These are phyloP conservation scores for Brachionus rotundiformis DNA, from an alignment of 1,140 invertebrate species.

Conservation along the genomic window DNA sequence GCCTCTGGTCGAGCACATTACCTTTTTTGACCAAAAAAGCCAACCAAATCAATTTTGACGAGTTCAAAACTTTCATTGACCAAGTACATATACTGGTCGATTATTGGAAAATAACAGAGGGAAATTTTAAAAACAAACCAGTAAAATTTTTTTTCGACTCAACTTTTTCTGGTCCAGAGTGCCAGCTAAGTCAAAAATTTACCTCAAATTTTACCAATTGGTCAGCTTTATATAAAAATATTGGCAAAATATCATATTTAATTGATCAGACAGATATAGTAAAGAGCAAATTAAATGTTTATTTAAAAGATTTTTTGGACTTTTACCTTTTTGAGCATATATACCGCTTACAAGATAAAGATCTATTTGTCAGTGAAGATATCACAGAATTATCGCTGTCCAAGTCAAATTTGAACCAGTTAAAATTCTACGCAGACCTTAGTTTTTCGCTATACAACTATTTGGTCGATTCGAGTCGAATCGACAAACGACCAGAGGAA, in stretches of 20 bases:
- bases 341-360: not conserved
- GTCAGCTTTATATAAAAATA: not conserved
- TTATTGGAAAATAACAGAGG: slow-evolving; percentile 9
- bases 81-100: not conserved
- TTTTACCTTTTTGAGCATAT: not conserved
- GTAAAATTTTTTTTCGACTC: not conserved
- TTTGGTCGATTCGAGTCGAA: not conserved
- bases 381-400: not conserved
- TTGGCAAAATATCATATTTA: not conserved
- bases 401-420: not conserved
- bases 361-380: not conserved
- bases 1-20: not conserved
- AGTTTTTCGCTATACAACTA: not conserved
- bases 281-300: not conserved
- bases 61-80: slow-evolving; percentile 3
- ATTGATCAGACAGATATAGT: not conserved
- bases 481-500: not conserved
- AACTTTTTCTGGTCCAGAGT: not conserved
- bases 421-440: not conserved
- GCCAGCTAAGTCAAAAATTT: not conserved
- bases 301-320: not conserved
- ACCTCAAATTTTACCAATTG: not conserved
- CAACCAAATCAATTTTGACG: not conserved
- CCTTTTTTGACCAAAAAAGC: not conserved
- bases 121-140: not conserved